Evolutionary conservation across 2,797 vertebrate species (phyloP), one percentile per base, ranked within the genome.

Genomic region (Rhabdomys pumilio): DNA sequence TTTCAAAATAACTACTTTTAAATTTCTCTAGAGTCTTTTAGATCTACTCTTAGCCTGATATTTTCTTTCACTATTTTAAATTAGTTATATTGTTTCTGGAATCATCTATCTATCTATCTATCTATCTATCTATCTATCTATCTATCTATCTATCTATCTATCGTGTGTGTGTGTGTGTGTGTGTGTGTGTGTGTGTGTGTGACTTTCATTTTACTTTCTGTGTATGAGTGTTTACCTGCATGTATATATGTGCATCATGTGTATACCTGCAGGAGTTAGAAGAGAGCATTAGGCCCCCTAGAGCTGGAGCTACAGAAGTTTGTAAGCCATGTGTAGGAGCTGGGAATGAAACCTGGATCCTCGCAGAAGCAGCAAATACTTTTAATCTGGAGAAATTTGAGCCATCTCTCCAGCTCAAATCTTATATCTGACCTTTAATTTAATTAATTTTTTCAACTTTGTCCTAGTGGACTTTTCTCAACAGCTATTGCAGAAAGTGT

Each of bases 31-130:
- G n/a, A 59, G 69, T 89, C 34, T 53, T 77, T 44, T 50, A 63
- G 20, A 50, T 11, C 38, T 47, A 34, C 44, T 90, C 65, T 85
- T n/a, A 41, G 65, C 11, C 53, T 94, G 29, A 6, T 6, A 65
- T 55, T 90, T 90, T 22, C 67, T 96, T 85, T 73, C 41, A 63
- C 61, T 65, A 55, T 91, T 95, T 96, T 69, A 80, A 92, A 1
- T 89, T 82, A 59, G 73, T 53, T 89, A 4, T 34, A 17, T 6
- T 38, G 20, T 81, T 90, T 93, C 17, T 90, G 81, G 61, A 24
- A 61, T 69, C 63, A 67, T 67, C 65, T 67, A 67, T 67, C 65
- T 14, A 34, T 67, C 65, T 31, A n/a, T 67, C 63, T 34, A 31
- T 65, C 63, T 34, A 29, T 69, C 67, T 38, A 17, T 72, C 67